Percentiles rank a stretch among this genome's conserved stretches.
These are phyloP conservation scores for Bryconaethiops microstoma DNA, from an alignment of 2,797 vertebrate species.

Conservation along the genomic window DNA sequence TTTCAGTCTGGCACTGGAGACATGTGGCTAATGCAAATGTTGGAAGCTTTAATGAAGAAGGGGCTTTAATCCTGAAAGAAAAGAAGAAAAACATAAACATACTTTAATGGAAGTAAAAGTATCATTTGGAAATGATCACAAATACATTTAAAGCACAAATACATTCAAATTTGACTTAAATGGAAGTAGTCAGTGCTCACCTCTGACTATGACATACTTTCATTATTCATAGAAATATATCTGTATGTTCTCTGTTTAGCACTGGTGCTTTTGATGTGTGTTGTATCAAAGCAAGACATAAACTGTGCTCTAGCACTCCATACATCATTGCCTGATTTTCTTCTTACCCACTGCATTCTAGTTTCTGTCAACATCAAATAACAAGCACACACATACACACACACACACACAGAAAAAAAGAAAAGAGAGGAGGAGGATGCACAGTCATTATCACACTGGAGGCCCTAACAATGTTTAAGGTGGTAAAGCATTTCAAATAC, in stretches of 20 bases:
- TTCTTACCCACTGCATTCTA: neutral
- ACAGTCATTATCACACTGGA: neutral
- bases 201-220: neutral
- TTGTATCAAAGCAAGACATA: neutral
- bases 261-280: too few relatives aligned
- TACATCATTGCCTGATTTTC: neutral
- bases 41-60: too few relatives aligned
- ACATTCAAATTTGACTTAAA: neutral
- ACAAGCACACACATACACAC: neutral
- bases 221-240: neutral
- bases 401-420: too few relatives aligned
- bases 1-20: too few relatives aligned
- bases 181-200: neutral
- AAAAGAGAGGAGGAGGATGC: neutral
- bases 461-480: too few relatives aligned
- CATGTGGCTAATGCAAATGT: too few relatives aligned
- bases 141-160: too few relatives aligned
- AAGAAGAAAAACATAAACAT: too few relatives aligned
- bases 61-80: too few relatives aligned
- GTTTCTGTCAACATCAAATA: neutral
- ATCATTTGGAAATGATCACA: too few relatives aligned
- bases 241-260: neutral
- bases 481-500: neutral
- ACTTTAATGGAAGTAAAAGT: too few relatives aligned
- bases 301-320: too few relatives aligned